phyloP scores from a whole-genome alignment of 2,888 invertebrate species.

The Pachliopta kotzebuea region DNA sequence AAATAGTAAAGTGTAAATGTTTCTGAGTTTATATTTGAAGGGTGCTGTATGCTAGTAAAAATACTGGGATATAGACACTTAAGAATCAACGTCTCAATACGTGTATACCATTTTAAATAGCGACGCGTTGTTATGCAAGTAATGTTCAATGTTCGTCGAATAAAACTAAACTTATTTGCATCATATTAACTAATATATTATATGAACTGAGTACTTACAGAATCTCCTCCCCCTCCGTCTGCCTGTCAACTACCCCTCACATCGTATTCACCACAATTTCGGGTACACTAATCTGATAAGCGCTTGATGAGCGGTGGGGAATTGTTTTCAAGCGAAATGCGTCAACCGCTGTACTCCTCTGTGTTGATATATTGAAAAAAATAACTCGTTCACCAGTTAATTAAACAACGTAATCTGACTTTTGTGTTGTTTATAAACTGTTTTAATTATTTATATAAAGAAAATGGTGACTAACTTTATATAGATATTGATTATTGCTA shows the following conservation, averaged over 20 bases:
- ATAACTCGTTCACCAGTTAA: slow-evolving; percentile 13
- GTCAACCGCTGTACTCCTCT: slow-evolving; percentile 13
- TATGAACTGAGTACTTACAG: slow-evolving; percentile 19
- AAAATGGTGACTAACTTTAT: no score
- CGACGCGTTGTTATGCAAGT: no score
- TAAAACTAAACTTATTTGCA: no score
- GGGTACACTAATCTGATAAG: slow-evolving; percentile 55
- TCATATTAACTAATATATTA: slow-evolving; percentile 20
- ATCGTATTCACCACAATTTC: slow-evolving; percentile 43
- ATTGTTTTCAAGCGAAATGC: slow-evolving; percentile 40
- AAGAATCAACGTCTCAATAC: no score
- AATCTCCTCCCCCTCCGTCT: slow-evolving; percentile 25
- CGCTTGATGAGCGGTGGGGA: slow-evolving; percentile 47
- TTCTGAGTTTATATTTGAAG: no score
- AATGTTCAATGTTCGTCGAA: no score
- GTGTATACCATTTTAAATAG: no score
- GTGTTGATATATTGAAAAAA: slow-evolving; percentile 6
- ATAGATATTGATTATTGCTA: no score
- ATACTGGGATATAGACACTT: no score
- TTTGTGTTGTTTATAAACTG: slow-evolving; percentile 2
- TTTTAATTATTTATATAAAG: no score
- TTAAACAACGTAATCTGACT: slow-evolving; percentile 1
- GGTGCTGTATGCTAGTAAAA: no score
- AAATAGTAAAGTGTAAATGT: no score
- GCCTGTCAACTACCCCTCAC: slow-evolving; percentile 33